These are phyloP conservation scores for Steromphala cineraria DNA, from an alignment of 2,888 invertebrate species.

Conservation along the genomic window DNA sequence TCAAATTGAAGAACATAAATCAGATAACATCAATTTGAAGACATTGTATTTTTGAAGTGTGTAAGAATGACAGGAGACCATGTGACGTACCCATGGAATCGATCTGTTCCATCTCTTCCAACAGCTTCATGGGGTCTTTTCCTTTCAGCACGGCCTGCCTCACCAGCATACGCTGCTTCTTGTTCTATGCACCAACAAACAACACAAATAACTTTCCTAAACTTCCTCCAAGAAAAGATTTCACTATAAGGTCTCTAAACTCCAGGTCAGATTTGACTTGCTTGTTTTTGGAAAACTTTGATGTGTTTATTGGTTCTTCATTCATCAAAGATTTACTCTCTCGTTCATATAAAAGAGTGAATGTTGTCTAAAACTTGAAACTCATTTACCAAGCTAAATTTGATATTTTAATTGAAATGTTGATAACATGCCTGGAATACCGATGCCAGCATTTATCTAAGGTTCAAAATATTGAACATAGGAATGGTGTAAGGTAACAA, in stretches of 20 bases:
- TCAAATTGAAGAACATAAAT: slow-evolving; percentile 9
- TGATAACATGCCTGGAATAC: too few relatives aligned
- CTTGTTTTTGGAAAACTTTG: too few relatives aligned
- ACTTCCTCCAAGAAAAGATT: slow-evolving; percentile 30
- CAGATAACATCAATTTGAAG: not conserved
- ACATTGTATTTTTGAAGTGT: not conserved
- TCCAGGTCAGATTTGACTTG: not conserved
- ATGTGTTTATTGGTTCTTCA: too few relatives aligned
- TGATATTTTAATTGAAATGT: too few relatives aligned
- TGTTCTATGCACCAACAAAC: slow-evolving; percentile 80
- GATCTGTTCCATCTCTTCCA: slow-evolving; percentile 97
- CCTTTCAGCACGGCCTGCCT: slow-evolving; percentile 97
- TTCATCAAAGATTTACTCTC: too few relatives aligned
- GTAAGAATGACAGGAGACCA: not conserved
- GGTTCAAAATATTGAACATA: too few relatives aligned
- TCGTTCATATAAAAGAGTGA: too few relatives aligned
- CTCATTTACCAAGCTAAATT: too few relatives aligned
- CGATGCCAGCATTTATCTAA: too few relatives aligned
- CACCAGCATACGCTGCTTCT: slow-evolving; percentile 96
- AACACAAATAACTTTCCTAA: not conserved
- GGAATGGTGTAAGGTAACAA: too few relatives aligned
- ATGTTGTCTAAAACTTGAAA: too few relatives aligned
- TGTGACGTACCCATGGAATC: slow-evolving; percentile 93
- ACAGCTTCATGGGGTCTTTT: slow-evolving; percentile 95
- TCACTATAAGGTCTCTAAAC: too few relatives aligned